A percentile compares a stretch with the other conserved stretches of the same genome.
These are phyloP conservation scores for Urocolius indicus DNA, from an alignment of 2,113 vertebrate genomes.

Conservation along the genomic window DNA sequence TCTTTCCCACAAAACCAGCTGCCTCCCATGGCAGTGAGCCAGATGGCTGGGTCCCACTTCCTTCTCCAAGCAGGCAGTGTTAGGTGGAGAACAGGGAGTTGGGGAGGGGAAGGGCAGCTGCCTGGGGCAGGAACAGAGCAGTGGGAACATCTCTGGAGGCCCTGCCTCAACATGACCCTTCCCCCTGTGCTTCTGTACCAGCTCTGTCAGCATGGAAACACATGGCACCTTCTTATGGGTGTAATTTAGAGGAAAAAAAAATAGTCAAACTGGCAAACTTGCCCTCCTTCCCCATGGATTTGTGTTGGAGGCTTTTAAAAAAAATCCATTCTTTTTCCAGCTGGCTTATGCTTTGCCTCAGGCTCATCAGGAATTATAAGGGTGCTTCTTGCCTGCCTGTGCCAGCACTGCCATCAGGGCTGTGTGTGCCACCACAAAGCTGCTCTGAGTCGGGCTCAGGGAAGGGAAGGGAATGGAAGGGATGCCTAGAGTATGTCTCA, in stretches of 20 bases:
- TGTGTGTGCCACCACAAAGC: neutral
- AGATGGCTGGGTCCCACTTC: neutral
- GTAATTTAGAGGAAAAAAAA: neutral
- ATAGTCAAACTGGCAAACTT: neutral
- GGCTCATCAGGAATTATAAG: neutral
- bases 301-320: neutral
- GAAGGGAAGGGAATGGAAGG: too few relatives aligned
- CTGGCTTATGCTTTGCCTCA: rapidly evolving
- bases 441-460: too few relatives aligned
- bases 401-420: neutral
- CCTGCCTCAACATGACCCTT: neutral
- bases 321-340: too few relatives aligned
- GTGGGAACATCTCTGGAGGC: rapidly evolving
- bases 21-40: neutral
- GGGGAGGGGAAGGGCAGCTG: neutral
- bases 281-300: neutral
- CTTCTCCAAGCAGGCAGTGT: neutral
- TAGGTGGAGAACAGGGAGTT: neutral
- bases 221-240: rapidly evolving
- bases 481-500: rapidly evolving
- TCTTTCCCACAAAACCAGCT: neutral
- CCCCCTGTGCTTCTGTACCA: neutral
- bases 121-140: neutral
- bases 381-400: too few relatives aligned
- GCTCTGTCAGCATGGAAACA: neutral